Conservation (phyloP, 2,113 vertebrate genomes). For the Jacana jacana region DNA sequence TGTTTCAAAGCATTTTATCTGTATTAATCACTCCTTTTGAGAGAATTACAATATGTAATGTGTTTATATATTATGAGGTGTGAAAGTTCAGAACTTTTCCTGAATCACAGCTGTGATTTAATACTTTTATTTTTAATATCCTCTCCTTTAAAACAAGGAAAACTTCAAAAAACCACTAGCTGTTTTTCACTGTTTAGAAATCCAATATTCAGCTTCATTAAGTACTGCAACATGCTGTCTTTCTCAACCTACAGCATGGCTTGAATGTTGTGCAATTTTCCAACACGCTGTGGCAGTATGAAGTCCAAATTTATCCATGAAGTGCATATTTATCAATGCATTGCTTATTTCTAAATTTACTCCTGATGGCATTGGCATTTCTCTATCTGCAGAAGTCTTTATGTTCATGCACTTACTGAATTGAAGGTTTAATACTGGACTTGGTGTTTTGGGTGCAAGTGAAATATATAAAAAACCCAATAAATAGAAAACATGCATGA, state of each 20-base stretch:
- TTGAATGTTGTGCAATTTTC: background rate
- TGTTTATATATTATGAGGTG: background rate
- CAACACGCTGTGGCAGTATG: background rate
- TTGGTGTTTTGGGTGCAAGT: background rate
- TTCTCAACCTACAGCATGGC: background rate
- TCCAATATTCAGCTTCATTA: background rate
- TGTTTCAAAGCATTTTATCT: background rate
- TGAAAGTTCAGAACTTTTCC: background rate
- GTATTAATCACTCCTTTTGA: background rate
- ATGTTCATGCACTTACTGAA: background rate
- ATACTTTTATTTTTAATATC: background rate
- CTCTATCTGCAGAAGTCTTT: background rate
- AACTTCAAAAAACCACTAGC: fast-evolving
- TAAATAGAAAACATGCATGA: background rate
- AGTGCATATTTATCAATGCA: background rate
- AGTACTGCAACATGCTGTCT: background rate
- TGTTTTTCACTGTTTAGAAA: background rate
- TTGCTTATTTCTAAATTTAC: background rate
- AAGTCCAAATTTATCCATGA: background rate
- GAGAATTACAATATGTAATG: background rate
- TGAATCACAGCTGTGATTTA: background rate
- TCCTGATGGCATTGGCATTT: background rate
- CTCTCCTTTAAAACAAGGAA: background rate
- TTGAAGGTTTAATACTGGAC: background rate
- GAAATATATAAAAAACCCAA: background rate